phyloP scores from a whole-genome alignment of 2,797 vertebrate genomes.

The Falco naumanni region DNA sequence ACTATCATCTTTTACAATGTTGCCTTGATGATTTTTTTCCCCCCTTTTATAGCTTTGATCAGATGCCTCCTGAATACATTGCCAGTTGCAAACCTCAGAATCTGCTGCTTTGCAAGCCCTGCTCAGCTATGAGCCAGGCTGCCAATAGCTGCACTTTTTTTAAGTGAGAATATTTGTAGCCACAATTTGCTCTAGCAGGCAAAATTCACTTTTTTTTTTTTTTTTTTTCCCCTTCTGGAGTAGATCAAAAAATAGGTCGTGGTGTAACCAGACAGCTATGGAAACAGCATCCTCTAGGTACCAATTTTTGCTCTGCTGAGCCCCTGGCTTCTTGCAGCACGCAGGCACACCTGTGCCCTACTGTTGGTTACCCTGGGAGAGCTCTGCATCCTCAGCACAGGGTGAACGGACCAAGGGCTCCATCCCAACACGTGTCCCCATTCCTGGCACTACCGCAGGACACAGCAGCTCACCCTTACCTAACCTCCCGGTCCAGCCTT shows the following conservation, averaged over 20 bases:
- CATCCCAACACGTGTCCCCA: not conserved
- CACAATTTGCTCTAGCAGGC: slow-evolving; percentile 46
- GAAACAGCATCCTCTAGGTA: not conserved
- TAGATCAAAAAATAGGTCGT: not conserved
- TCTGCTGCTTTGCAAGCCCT: slow-evolving; percentile 13
- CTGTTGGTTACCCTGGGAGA: not conserved
- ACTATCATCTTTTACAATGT: slow-evolving; percentile 70
- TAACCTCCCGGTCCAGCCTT: not conserved
- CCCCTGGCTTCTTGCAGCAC: not conserved
- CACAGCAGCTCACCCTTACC: not conserved
- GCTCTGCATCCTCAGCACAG: not conserved
- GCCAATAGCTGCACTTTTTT: not conserved
- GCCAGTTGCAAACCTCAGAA: not conserved
- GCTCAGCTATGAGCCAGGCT: not conserved
- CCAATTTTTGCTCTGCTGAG: not conserved
- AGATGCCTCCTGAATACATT: slow-evolving; percentile 60
- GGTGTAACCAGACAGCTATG: not conserved
- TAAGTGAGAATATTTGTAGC: slow-evolving; percentile 43
- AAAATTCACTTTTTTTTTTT: not conserved
- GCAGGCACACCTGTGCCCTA: not conserved
- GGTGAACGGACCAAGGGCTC: not conserved
- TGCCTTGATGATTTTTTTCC: slow-evolving; percentile 45
- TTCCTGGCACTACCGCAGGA: fast-evolving
- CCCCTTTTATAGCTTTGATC: slow-evolving; percentile 58
- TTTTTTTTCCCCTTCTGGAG: not conserved